Base-by-base conservation (phyloP, 2,113 vertebrate species). In the Psophia crepitans region DNA sequence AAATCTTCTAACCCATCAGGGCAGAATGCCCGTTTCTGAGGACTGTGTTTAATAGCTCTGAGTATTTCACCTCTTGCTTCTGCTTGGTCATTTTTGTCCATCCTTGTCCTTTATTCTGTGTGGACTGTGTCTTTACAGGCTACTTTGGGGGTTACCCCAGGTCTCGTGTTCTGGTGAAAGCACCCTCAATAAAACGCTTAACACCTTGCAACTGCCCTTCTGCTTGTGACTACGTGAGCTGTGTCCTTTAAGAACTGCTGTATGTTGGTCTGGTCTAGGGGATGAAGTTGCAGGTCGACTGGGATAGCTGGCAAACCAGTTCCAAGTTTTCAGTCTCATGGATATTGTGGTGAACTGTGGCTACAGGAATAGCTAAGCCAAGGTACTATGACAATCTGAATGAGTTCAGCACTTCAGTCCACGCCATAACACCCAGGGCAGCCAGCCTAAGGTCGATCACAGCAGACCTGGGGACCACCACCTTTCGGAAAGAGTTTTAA, bases 301-400 rank as follows among this genome's bases (percentile, higher is more conserved):
- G 60, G 35, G 68, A 32, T 8, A 73, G 33, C 27, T 48, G 39
- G 35, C 27, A 82, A 68, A 53, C 17, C 44, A 17, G 22, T 22
- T 30, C 48, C 22, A 41, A 11, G 17, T 37, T 84, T 73, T 81
- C n/a, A 23, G 9, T 43, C 75, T 46, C 3, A 0, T 14, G 57
- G 66, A 23, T 20, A 2, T 32, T 14, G 22, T 35, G 11, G 49
- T 39, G 82, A 84, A 3, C 37, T 1, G 0, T n/a, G 19, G 15
- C 46, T 51, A 46, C 35, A 30, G 68, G 37, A 37, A 57, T 33
- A 87, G 54, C 51, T 78, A 41, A 86, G 22, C 39, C 57, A 33
- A 61, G 19, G 23, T 12, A 8, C 37, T 43, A 5, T 12, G 24
- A 8, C 8, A 41, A 7, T 39, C 58, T 54, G 85, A 58, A 35